These are phyloP conservation scores for Lasioglossum zephyrum DNA, from an alignment of 2,888 invertebrate genomes.

Conservation along the genomic window DNA sequence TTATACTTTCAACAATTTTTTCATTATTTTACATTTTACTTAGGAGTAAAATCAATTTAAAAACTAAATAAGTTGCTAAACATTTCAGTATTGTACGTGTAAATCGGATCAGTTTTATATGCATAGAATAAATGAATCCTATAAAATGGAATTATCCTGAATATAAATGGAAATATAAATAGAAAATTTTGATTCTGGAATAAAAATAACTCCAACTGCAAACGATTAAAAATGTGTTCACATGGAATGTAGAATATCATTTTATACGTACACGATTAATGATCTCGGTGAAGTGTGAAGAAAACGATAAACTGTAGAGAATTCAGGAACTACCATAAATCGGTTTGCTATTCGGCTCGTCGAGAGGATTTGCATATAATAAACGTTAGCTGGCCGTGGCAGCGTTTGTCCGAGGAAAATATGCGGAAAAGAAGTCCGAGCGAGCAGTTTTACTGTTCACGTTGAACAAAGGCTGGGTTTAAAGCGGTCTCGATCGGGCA, in stretches of 20 bases:
- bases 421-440: constrained; percentile 1
- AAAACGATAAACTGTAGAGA: background rate
- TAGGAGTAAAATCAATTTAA: too few species aligned
- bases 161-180: too few species aligned
- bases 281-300: background rate
- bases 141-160: too few species aligned
- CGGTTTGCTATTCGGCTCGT: background rate
- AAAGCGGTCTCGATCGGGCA: constrained; percentile 1
- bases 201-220: background rate
- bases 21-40: background rate
- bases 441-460: constrained; percentile 13
- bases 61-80: too few species aligned
- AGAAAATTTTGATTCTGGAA: too few species aligned
- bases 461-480: background rate
- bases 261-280: background rate
- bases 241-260: too few species aligned
- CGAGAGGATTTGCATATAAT: background rate
- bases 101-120: too few species aligned
- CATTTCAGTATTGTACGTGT: too few species aligned
- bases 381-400: background rate
- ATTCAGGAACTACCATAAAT: background rate
- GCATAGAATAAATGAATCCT: too few species aligned
- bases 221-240: too few species aligned
- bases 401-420: background rate
- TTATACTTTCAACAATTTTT: too few species aligned